phyloP scores from a whole-genome alignment of 1,140 invertebrate species.

The Laodelphax striatellus region DNA sequence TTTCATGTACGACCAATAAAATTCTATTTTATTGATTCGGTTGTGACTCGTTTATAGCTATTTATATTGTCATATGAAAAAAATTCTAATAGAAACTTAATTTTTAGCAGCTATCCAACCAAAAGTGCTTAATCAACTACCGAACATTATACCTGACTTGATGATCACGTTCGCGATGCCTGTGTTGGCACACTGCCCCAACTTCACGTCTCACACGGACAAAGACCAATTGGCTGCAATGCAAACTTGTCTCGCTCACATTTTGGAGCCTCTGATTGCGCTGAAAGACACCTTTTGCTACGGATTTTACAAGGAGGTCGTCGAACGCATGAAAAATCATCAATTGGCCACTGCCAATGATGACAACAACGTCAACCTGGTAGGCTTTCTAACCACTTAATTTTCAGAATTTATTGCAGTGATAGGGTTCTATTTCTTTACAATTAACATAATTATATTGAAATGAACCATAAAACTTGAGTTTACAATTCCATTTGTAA shows the following conservation, averaged over 20 bases:
- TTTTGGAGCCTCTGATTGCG: constrained; percentile 83
- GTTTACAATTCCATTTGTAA: no score
- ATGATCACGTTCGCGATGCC: constrained; percentile 92
- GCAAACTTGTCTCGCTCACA: constrained; percentile 82
- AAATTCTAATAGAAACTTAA: not conserved
- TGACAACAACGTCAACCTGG: constrained; percentile 68
- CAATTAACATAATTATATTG: no score
- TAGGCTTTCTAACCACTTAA: constrained; percentile 34
- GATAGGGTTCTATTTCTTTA: no score
- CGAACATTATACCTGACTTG: constrained; percentile 89
- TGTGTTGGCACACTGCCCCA: constrained; percentile 81
- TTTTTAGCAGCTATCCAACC: constrained; percentile 31
- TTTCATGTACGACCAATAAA: constrained; percentile 40
- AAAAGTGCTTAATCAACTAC: constrained; percentile 55
- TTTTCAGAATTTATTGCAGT: constrained; percentile 50
- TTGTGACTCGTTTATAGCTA: not conserved
- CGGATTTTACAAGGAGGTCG: constrained; percentile 88
- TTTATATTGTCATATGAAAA: constrained; percentile 15
- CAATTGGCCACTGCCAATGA: constrained; percentile 76
- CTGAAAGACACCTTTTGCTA: constrained; percentile 90
- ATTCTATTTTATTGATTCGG: no score
- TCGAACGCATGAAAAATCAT: constrained; percentile 86
- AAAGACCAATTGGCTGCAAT: constrained; percentile 60
- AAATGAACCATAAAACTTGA: no score
- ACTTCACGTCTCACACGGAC: constrained; percentile 63